These are phyloP conservation scores for Colistium nudipinnis DNA, from an alignment of 2,113 vertebrate species.

Conservation along the genomic window DNA sequence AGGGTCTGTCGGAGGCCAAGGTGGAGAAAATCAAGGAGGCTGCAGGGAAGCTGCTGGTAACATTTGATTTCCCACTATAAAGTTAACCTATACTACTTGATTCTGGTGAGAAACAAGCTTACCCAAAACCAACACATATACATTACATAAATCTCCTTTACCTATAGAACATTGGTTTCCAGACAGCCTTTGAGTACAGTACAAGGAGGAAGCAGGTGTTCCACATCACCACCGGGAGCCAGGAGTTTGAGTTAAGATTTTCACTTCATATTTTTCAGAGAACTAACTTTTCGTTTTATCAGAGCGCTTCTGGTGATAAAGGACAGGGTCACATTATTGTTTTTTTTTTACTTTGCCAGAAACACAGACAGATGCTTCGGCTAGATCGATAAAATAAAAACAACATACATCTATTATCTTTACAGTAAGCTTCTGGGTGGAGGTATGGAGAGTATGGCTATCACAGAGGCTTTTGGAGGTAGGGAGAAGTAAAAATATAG, in stretches of 20 bases:
- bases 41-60: slow-evolving; percentile 95
- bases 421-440: slow-evolving; percentile 95
- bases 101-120: background rate
- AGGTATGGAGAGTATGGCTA: slow-evolving; percentile 98
- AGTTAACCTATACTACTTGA: too few relatives aligned
- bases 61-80: background rate
- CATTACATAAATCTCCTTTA: slow-evolving; percentile 7
- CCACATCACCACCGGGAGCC: slow-evolving; percentile 94
- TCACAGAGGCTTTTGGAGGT: slow-evolving; percentile 99
- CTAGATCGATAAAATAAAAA: too few relatives aligned
- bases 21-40: slow-evolving; percentile 99
- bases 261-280: background rate
- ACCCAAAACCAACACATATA: background rate
- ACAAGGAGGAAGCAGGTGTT: slow-evolving; percentile 95
- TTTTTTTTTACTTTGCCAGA: background rate
- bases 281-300: too few relatives aligned
- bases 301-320: too few relatives aligned
- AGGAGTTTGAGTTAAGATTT: slow-evolving; percentile 93
- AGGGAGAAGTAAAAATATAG: slow-evolving; percentile 27
- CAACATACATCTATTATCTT: slow-evolving; percentile 8
- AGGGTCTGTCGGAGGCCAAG: slow-evolving; percentile 97
- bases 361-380: too few relatives aligned
- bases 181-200: slow-evolving; percentile 95
- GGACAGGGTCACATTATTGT: background rate
- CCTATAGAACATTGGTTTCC: slow-evolving; percentile 90